Evolutionary conservation across 1,140 invertebrate genomes (phyloP).

Genomic region (Amphibalanus amphitrite): DNA sequence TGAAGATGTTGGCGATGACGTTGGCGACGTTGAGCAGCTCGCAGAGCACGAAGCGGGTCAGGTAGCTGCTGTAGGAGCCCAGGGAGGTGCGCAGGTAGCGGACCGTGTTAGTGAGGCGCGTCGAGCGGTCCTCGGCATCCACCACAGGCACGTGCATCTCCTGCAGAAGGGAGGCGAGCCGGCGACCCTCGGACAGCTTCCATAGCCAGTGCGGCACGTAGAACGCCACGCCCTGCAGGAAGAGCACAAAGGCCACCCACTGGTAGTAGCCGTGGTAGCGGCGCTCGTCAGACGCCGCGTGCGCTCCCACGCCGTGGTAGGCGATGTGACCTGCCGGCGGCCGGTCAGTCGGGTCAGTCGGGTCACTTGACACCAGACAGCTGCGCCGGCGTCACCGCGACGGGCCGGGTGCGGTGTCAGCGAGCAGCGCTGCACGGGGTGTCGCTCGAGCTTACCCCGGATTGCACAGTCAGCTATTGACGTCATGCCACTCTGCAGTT

Average conservation of each 20-base stretch:
- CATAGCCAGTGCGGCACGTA: slow-evolving; percentile 78
- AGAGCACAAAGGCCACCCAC: slow-evolving; percentile 59
- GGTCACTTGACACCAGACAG: too few species aligned
- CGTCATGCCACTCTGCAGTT: too few species aligned
- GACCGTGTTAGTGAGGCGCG: neutral
- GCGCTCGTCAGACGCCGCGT: neutral
- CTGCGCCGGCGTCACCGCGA: too few species aligned
- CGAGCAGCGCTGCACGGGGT: too few species aligned
- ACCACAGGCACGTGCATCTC: slow-evolving; percentile 13
- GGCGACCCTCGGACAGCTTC: slow-evolving; percentile 66
- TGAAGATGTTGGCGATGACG: slow-evolving; percentile 28
- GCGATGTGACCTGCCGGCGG: neutral
- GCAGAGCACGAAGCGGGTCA: slow-evolving; percentile 19
- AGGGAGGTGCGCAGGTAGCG: neutral
- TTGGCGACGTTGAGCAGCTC: slow-evolving; percentile 26
- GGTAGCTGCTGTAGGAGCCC: slow-evolving; percentile 2
- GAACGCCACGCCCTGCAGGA: slow-evolving; percentile 70
- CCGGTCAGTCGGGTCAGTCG: too few species aligned
- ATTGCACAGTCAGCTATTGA: too few species aligned
- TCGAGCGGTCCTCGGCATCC: slow-evolving; percentile 5
- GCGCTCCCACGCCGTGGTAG: neutral
- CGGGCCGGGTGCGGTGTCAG: too few species aligned
- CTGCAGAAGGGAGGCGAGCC: slow-evolving; percentile 13
- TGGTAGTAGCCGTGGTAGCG: slow-evolving; percentile 4
- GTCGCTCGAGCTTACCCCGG: too few species aligned